These are phyloP conservation scores for Drosophila trapezifrons DNA, from an alignment of 1,140 invertebrate species.

Conservation along the genomic window DNA sequence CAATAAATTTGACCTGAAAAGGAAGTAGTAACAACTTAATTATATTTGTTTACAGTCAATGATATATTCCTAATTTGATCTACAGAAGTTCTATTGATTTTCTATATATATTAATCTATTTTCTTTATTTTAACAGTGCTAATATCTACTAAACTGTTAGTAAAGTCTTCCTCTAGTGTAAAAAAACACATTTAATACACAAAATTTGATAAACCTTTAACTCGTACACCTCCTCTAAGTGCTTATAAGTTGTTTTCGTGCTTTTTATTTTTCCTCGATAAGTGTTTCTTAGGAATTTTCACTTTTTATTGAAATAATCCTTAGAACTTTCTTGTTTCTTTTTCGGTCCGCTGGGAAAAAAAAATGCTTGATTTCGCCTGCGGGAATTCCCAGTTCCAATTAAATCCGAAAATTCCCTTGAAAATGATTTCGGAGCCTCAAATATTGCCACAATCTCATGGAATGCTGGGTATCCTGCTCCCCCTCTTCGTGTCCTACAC, in stretches of 20 bases:
- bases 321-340: background rate
- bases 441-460: slow-evolving; percentile 32
- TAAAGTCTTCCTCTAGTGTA: no score
- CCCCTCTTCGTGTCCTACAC: background rate
- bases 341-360: background rate
- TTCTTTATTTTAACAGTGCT: background rate
- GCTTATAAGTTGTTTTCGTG: background rate
- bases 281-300: background rate
- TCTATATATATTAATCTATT: no score
- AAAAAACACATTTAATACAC: background rate
- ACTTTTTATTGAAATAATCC: slow-evolving; percentile 5
- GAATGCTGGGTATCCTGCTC: background rate
- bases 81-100: background rate
- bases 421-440: slow-evolving; percentile 28
- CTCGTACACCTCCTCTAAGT: background rate
- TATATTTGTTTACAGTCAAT: no score
- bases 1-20: no score
- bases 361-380: slow-evolving; percentile 8
- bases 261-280: background rate
- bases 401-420: slow-evolving; percentile 37
- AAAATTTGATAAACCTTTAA: background rate
- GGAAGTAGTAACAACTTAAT: no score
- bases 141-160: no score
- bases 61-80: background rate
- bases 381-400: slow-evolving; percentile 44